Evolutionary conservation across 2,113 vertebrate genomes (phyloP).

Genomic region (Anser brachyrhynchus): DNA sequence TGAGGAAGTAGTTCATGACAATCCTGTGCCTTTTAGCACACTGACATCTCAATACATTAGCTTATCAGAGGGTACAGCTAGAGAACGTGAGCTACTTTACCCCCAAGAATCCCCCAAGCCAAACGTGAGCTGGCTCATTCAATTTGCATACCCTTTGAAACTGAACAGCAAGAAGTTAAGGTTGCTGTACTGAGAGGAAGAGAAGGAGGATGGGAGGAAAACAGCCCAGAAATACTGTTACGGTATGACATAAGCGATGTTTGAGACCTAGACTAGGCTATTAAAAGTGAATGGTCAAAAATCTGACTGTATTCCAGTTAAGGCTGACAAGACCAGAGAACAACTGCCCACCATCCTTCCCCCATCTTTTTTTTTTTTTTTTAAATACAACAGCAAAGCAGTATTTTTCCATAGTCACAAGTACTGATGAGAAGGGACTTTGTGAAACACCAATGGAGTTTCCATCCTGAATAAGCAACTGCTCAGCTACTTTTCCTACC

Average conservation of each 20-base stretch:
- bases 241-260: neutral
- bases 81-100: neutral
- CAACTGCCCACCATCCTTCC: too few relatives aligned
- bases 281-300: neutral
- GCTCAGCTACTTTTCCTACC: conserved; percentile 72
- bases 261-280: neutral
- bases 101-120: neutral
- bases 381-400: neutral
- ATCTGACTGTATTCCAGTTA: neutral
- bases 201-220: neutral
- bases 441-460: neutral
- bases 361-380: neutral
- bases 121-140: neutral
- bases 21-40: neutral
- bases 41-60: neutral
- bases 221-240: neutral
- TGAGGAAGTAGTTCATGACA: neutral
- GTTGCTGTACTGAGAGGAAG: neutral
- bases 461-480: neutral
- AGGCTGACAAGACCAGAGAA: neutral
- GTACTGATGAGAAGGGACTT: neutral
- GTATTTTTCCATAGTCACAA: neutral
- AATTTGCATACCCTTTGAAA: neutral
- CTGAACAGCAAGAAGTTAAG: neutral
- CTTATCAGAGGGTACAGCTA: neutral